A percentile compares a stretch with the other conserved stretches of the same genome.
These are phyloP conservation scores for Colaptes auratus DNA, from an alignment of 2,113 vertebrate species.

Conservation along the genomic window DNA sequence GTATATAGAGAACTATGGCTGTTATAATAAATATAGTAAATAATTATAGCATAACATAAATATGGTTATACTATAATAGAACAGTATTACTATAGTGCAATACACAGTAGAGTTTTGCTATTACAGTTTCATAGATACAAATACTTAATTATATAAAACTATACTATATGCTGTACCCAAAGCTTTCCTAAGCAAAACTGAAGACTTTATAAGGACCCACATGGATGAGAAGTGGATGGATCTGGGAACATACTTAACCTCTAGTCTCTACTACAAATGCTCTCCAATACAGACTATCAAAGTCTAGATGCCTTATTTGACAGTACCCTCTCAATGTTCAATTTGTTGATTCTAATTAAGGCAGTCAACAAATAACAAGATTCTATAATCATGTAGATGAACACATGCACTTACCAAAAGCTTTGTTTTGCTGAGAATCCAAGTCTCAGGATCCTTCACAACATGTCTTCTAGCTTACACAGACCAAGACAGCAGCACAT, in stretches of 20 bases:
- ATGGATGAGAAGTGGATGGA: background rate
- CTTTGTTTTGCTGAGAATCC: slow-evolving; percentile 5
- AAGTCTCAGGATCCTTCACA: background rate
- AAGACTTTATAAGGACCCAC: background rate
- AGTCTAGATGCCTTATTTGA: background rate
- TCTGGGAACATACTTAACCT: background rate
- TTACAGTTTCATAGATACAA: background rate
- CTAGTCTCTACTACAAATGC: background rate
- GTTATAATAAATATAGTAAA: background rate
- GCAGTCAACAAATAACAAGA: background rate
- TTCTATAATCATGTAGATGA: background rate
- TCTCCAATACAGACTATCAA: background rate
- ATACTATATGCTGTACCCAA: background rate
- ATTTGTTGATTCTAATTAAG: background rate
- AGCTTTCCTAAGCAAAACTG: background rate
- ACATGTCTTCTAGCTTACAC: background rate
- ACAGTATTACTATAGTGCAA: background rate
- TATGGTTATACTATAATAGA: background rate
- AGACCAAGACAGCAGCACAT: background rate
- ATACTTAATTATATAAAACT: background rate
- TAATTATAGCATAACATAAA: background rate
- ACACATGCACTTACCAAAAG: slow-evolving; percentile 26
- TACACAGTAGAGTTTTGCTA: background rate
- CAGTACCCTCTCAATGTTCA: background rate
- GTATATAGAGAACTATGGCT: background rate